Percentiles rank a stretch among this genome's conserved stretches.
Evolutionary conservation across 2,888 invertebrate species (phyloP).

Genomic region (Vanessa cardui): DNA sequence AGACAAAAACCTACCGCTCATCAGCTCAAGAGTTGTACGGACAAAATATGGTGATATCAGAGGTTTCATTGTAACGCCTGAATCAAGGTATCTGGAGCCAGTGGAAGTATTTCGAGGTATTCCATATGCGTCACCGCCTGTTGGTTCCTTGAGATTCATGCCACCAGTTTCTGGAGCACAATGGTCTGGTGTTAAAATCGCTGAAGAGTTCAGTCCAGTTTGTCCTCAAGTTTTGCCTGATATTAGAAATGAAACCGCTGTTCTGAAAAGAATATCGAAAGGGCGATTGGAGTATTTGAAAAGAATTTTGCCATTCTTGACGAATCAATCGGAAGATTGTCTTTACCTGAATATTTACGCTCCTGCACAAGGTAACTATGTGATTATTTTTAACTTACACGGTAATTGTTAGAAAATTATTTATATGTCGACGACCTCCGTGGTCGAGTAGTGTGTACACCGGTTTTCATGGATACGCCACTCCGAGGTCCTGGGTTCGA

Average conservation of each 20-base stretch:
- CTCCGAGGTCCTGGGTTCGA: no score
- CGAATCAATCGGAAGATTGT: conserved; percentile 98
- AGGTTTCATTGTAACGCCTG: conserved; percentile 92
- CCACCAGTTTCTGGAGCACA: conserved; percentile 96
- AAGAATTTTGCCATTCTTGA: conserved; percentile 92
- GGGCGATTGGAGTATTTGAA: conserved; percentile 94
- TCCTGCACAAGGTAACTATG: conserved; percentile 93
- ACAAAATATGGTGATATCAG: conserved; percentile 94
- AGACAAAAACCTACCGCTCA: conserved; percentile 76
- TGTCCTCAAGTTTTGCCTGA: conserved; percentile 96
- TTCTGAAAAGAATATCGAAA: conserved; percentile 92
- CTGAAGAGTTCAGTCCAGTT: conserved; percentile 93
- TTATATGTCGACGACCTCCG: no score
- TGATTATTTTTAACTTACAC: conserved; percentile 4
- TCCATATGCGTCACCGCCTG: conserved; percentile 96
- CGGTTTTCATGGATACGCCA: no score
- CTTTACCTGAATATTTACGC: conserved; percentile 98
- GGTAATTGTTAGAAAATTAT: neutral
- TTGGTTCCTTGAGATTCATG: conserved; percentile 96
- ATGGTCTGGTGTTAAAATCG: conserved; percentile 94
- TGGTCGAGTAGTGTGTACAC: no score
- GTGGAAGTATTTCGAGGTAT: conserved; percentile 97
- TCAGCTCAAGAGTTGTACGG: conserved; percentile 92
- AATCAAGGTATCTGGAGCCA: conserved; percentile 90
- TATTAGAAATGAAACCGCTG: conserved; percentile 92